A percentile compares a stretch with the other conserved stretches of the same genome.
phyloP scores from a whole-genome alignment of 2,113 vertebrate genomes.

The Jacana jacana region DNA sequence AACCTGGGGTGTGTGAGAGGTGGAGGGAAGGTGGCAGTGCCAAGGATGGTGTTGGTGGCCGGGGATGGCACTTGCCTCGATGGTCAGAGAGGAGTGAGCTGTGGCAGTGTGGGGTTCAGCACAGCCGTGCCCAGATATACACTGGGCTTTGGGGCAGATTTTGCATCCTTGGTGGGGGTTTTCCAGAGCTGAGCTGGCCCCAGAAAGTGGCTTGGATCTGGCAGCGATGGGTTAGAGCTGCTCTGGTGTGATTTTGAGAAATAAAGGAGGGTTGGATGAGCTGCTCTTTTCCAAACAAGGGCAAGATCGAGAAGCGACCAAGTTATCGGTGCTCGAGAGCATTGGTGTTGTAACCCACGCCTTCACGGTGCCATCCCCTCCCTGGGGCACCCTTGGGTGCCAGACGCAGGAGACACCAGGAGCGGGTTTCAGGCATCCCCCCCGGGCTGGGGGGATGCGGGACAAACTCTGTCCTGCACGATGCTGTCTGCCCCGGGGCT shows the following conservation, averaged over 20 bases:
- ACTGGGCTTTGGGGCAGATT: not conserved
- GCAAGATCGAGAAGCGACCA: not conserved
- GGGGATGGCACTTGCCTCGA: not conserved
- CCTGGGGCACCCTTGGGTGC: not conserved
- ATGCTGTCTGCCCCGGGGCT: not conserved
- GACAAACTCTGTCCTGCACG: not conserved
- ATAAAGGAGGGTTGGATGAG: not conserved
- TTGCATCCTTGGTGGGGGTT: not conserved
- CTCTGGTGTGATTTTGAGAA: not conserved
- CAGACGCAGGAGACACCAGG: rapidly evolving
- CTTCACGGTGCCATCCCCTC: rapidly evolving
- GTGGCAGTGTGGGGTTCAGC: rapidly evolving
- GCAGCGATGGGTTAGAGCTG: not conserved
- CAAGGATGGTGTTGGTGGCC: not conserved
- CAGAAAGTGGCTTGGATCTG: not conserved
- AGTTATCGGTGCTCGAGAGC: rapidly evolving
- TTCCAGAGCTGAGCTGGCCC: not conserved
- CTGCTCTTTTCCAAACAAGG: not conserved
- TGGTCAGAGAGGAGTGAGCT: not conserved
- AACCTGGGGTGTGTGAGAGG: not conserved
- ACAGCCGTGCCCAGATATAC: rapidly evolving
- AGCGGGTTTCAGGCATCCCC: not conserved
- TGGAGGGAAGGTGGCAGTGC: not conserved
- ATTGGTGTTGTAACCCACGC: rapidly evolving
- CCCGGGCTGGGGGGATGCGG: not conserved